phyloP scores from a whole-genome alignment of 2,888 invertebrate genomes.

The Lapara coniferarum region DNA sequence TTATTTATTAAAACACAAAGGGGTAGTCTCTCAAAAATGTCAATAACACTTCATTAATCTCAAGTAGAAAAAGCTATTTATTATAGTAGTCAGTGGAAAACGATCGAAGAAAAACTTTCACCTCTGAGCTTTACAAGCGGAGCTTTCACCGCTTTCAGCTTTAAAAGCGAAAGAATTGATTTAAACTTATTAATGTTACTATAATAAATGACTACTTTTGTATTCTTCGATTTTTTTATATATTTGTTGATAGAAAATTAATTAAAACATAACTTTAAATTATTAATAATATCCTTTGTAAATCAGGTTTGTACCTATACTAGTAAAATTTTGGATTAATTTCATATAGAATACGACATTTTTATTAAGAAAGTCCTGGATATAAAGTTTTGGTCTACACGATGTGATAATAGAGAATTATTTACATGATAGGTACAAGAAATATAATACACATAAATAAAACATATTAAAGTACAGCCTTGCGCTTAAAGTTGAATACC shows the following conservation, averaged over 20 bases:
- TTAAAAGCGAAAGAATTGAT: conserved; percentile 15
- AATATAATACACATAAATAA: too few relatives aligned
- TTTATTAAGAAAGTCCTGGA: too few relatives aligned
- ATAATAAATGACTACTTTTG: neutral
- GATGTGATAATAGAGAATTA: too few relatives aligned
- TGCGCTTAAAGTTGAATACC: too few relatives aligned
- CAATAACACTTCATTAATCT: conserved; percentile 20
- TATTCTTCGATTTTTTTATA: neutral
- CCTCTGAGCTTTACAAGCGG: conserved; percentile 22
- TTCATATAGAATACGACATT: too few relatives aligned
- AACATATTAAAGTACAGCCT: too few relatives aligned
- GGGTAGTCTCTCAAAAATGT: conserved; percentile 12
- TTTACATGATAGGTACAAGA: too few relatives aligned
- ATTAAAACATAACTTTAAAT: too few relatives aligned
- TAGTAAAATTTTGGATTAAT: too few relatives aligned
- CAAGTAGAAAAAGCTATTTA: conserved; percentile 23
- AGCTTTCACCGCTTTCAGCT: conserved; percentile 13
- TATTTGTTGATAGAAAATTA: neutral
- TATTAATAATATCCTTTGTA: too few relatives aligned
- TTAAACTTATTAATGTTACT: neutral
- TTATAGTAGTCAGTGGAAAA: conserved; percentile 15
- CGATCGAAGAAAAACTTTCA: conserved; percentile 23
- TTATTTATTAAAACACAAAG: conserved; percentile 13
- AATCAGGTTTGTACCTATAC: too few relatives aligned
- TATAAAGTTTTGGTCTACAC: too few relatives aligned